Conservation (phyloP, 2,888 invertebrate species). For the Agrochola circellaris region DNA sequence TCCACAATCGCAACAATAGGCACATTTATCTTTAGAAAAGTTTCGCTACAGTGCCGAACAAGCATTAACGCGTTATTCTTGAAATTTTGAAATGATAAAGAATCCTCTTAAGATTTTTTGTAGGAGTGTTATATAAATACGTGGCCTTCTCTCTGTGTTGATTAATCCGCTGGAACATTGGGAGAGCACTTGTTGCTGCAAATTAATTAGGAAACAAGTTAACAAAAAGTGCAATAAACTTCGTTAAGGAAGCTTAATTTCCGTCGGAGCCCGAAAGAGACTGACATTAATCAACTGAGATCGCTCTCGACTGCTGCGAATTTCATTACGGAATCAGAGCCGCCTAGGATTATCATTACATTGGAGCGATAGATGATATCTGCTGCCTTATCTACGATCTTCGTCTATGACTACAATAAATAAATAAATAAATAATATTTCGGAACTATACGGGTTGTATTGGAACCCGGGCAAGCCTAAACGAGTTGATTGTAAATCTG, state of each 20-base stretch:
- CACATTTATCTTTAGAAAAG: constrained; percentile 71
- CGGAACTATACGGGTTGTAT: constrained; percentile 41
- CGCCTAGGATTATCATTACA: constrained; percentile 76
- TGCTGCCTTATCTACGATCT: constrained; percentile 32
- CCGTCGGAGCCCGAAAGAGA: constrained; percentile 79
- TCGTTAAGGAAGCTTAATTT: constrained; percentile 86
- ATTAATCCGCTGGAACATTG: constrained; percentile 70
- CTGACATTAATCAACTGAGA: constrained; percentile 85
- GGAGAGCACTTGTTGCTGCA: constrained; percentile 84
- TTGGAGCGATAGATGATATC: constrained; percentile 65
- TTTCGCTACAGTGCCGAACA: constrained; percentile 65
- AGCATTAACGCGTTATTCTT: constrained; percentile 70
- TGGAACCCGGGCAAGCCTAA: constrained; percentile 25
- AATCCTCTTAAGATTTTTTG: constrained; percentile 59
- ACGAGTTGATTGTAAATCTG: constrained; percentile 59
- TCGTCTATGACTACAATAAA: constrained; percentile 20
- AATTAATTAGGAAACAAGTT: constrained; percentile 87
- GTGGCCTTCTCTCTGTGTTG: constrained; percentile 60
- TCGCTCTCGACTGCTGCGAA: constrained; percentile 78
- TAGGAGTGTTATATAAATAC: constrained; percentile 53
- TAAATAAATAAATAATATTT: constrained; percentile 18
- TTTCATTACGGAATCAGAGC: constrained; percentile 81
- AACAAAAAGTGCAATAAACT: constrained; percentile 88
- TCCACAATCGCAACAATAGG: constrained; percentile 73
- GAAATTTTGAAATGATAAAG: constrained; percentile 63